A percentile compares a stretch with the other conserved stretches of the same genome.
These are phyloP conservation scores for Poicephalus meyeri DNA, from an alignment of 2,113 vertebrate species.

Conservation along the genomic window DNA sequence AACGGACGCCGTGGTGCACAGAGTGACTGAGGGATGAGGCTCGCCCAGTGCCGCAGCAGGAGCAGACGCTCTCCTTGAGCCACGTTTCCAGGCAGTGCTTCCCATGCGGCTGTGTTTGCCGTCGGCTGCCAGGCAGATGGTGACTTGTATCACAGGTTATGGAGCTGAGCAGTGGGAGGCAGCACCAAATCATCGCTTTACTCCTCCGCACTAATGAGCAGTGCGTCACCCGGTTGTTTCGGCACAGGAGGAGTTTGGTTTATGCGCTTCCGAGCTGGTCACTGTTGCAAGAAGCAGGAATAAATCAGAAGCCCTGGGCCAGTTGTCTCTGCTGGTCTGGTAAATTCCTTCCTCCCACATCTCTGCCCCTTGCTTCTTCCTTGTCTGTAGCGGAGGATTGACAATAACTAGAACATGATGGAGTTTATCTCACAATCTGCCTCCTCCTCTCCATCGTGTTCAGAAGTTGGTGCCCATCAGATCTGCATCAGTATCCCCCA, in stretches of 20 bases:
- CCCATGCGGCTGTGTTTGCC: background rate
- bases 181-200: background rate
- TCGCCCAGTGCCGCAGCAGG: rapidly evolving
- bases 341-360: background rate
- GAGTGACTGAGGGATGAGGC: background rate
- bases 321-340: background rate
- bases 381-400: background rate
- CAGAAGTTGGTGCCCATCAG: background rate
- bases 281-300: background rate
- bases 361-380: background rate
- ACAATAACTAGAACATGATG: background rate
- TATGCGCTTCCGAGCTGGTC: background rate
- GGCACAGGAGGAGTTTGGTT: background rate
- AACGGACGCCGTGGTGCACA: rapidly evolving
- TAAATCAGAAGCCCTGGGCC: background rate
- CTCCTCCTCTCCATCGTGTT: background rate
- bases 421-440: rapidly evolving
- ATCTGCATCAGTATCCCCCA: background rate
- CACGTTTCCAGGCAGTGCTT: background rate
- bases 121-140: background rate
- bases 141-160: background rate
- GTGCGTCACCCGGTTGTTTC: background rate
- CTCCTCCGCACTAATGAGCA: background rate
- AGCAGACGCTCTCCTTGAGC: rapidly evolving
- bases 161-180: background rate